phyloP scores from a whole-genome alignment of 2,113 vertebrate species.

The Cynopterus brachyotis region DNA sequence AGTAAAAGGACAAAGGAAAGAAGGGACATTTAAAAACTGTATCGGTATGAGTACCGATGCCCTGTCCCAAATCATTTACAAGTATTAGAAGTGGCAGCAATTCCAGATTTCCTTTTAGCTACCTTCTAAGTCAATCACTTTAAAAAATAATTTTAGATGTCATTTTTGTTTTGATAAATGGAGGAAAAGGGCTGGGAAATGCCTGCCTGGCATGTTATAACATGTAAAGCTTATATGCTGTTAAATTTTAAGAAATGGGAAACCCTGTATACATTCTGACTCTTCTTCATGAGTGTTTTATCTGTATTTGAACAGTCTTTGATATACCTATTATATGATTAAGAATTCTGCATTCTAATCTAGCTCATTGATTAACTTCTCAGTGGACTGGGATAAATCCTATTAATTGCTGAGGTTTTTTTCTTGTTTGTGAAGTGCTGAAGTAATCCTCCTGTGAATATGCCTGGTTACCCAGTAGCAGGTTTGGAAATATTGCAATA shows the following conservation, averaged over 20 bases:
- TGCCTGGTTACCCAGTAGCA: background rate
- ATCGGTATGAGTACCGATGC: background rate
- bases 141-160: background rate
- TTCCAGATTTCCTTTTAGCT: background rate
- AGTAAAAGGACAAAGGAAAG: background rate
- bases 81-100: background rate
- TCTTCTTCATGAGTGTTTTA: background rate
- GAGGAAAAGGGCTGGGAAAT: background rate
- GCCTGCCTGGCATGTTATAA: background rate
- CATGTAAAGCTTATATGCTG: background rate
- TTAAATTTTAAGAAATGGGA: background rate
- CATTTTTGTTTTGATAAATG: background rate
- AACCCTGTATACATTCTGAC: background rate
- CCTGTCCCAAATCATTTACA: background rate
- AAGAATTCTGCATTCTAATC: background rate
- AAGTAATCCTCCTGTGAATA: background rate
- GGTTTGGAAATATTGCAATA: background rate
- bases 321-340: background rate
- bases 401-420: background rate
- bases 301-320: background rate
- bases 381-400: background rate
- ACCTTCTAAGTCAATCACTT: background rate
- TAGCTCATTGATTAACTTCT: background rate
- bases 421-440: background rate
- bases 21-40: background rate